A percentile compares a stretch with the other conserved stretches of the same genome.
Conservation (phyloP, 1,140 invertebrate genomes). For the Hylyphantes graminicola region DNA sequence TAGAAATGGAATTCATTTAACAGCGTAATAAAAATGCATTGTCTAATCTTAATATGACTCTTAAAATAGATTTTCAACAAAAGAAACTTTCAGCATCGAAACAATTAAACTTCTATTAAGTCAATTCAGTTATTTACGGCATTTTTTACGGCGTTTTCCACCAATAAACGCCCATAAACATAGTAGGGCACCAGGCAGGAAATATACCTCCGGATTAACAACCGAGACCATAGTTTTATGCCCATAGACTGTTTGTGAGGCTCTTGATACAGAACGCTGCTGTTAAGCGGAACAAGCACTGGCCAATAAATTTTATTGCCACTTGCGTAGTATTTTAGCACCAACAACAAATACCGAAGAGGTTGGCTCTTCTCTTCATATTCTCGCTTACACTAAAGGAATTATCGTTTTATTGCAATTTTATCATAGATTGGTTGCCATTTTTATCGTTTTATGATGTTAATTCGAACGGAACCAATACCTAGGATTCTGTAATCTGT, state of each 20-base stretch:
- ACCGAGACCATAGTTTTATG: constrained; percentile 23
- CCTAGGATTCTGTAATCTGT: too few species aligned
- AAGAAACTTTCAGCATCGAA: neutral
- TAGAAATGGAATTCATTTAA: too few species aligned
- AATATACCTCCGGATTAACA: constrained; percentile 30
- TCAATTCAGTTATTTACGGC: constrained; percentile 29
- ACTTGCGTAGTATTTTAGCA: constrained; percentile 23
- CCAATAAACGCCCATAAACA: constrained; percentile 27
- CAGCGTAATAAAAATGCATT: too few species aligned
- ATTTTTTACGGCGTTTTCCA: constrained; percentile 4
- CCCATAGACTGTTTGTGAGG: neutral
- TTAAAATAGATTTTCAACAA: neutral
- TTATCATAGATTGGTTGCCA: constrained; percentile 11
- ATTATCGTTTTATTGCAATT: constrained; percentile 29
- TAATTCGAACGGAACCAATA: too few species aligned
- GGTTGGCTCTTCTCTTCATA: constrained; percentile 7
- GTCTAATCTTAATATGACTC: too few species aligned
- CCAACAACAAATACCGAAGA: neutral
- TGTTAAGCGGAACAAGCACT: constrained; percentile 19
- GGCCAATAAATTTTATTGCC: constrained; percentile 38
- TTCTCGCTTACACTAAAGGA: constrained; percentile 1
- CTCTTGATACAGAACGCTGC: constrained; percentile 1
- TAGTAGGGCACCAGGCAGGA: neutral
- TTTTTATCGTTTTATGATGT: neutral
- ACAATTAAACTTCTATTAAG: neutral